Evolutionary conservation across 2,797 vertebrate genomes (phyloP).

Genomic region (Sitta carolinensis): DNA sequence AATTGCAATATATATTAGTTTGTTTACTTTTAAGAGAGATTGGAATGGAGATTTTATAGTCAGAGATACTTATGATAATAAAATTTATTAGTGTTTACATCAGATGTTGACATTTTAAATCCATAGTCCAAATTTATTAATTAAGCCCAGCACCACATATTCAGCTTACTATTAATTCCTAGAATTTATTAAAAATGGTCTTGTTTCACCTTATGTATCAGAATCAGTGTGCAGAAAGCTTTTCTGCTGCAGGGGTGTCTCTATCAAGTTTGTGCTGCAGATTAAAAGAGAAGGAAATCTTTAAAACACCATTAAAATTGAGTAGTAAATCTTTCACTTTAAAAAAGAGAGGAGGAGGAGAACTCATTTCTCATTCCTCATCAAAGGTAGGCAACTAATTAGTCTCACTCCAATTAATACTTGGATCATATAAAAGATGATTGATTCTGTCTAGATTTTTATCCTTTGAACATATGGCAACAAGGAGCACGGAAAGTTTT

Average conservation of each 20-base stretch:
- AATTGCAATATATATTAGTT: background rate
- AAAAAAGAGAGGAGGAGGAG: slow-evolving; percentile 14
- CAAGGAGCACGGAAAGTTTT: background rate
- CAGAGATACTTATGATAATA: background rate
- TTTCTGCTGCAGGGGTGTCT: background rate
- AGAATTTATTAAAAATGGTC: background rate
- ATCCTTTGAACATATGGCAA: slow-evolving; percentile 35
- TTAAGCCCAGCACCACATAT: background rate
- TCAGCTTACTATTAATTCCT: background rate
- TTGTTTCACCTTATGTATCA: background rate
- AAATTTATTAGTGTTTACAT: slow-evolving; percentile 10
- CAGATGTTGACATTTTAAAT: slow-evolving; percentile 21
- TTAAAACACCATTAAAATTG: slow-evolving; percentile 60
- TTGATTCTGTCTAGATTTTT: slow-evolving; percentile 37
- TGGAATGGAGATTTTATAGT: slow-evolving; percentile 6
- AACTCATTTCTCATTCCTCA: slow-evolving; percentile 21
- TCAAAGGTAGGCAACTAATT: slow-evolving; percentile 41
- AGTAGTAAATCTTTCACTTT: slow-evolving; percentile 43
- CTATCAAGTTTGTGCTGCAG: slow-evolving; percentile 14
- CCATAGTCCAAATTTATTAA: slow-evolving; percentile 23
- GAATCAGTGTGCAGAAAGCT: background rate
- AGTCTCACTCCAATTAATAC: slow-evolving; percentile 60
- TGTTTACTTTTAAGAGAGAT: background rate
- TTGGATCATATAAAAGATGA: background rate
- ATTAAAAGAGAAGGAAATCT: slow-evolving; percentile 49